Conservation (phyloP, 2,113 vertebrate species). For the Turdus rufiventris region DNA sequence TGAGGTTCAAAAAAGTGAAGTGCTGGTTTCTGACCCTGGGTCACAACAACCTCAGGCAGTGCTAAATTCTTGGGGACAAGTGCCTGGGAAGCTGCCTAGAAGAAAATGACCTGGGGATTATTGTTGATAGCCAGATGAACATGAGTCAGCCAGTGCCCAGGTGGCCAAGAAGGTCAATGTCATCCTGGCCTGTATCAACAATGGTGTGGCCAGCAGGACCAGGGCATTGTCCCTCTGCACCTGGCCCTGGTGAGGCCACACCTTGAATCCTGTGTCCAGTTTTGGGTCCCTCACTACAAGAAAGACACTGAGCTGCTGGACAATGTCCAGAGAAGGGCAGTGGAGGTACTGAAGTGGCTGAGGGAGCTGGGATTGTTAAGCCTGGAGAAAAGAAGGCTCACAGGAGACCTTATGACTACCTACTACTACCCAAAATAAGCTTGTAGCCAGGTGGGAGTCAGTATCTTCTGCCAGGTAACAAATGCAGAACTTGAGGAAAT, state of each 20-base stretch:
- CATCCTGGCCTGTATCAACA: background rate
- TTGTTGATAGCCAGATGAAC: background rate
- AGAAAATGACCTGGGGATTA: background rate
- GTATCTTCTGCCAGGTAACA: background rate
- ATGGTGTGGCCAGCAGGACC: background rate
- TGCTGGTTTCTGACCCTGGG: background rate
- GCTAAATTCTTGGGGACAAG: background rate
- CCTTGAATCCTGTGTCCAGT: background rate
- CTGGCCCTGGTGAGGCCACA: no score
- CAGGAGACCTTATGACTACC: background rate
- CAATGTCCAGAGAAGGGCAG: background rate
- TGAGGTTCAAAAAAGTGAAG: background rate
- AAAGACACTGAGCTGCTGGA: background rate
- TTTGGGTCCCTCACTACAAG: background rate
- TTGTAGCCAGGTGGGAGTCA: background rate
- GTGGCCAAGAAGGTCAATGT: background rate
- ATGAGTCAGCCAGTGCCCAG: background rate
- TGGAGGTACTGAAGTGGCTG: background rate
- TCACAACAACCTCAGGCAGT: no score
- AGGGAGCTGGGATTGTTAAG: background rate
- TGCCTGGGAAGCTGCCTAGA: background rate
- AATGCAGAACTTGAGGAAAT: background rate
- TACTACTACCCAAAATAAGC: background rate
- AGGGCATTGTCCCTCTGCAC: background rate
- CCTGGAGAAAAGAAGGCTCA: background rate